Evolutionary conservation across 2,113 vertebrate genomes (phyloP), one percentile per base, ranked within the genome.

Genomic region (Zapus hudsonius): DNA sequence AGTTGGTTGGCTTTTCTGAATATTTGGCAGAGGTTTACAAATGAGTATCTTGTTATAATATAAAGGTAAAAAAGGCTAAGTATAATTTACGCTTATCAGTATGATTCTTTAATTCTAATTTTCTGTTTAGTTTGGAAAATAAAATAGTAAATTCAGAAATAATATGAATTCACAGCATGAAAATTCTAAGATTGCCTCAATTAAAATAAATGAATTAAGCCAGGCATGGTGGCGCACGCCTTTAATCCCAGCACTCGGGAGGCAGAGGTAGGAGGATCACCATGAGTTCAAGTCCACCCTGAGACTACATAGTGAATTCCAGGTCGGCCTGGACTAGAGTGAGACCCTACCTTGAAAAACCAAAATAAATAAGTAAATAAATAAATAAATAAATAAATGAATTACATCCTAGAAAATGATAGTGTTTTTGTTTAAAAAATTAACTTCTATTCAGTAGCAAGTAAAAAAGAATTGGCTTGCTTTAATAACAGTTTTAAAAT

Each of bases 11-110:
- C 89, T 92, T 92, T 44, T 86, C 59, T 73, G 63, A 70, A 47
- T 93, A 36, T 47, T 42, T 87, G 79, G 89, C 31, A 89, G 59
- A 92, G 72, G 19, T 92, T 90, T 92, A 16, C 70, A 79, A 89
- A 44, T 84, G 84, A 76, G 44, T 85, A 84, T 89, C 4, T 95
- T 92, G 17, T 42, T 91, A 52, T n/a, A 75, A 59, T 92, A 69
- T 82, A 93, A 70, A 95, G 29, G 79, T 87, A 44, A 85, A 96
- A 92, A 90, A n/a, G n/a, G 57, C 31, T 87, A 33, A 94, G 78
- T 89, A 89, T 84, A 76, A 61, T 84, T 0, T 84, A 61, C 40
- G 85, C 36, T 81, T 85, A 63, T 29, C 87, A 64, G 23, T 92
- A 85, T 52, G 59, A 74, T 88, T 80, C 67, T 92, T 83, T 89